Base-by-base conservation (phyloP, 2,113 vertebrate genomes). In the Crotophaga sulcirostris region DNA sequence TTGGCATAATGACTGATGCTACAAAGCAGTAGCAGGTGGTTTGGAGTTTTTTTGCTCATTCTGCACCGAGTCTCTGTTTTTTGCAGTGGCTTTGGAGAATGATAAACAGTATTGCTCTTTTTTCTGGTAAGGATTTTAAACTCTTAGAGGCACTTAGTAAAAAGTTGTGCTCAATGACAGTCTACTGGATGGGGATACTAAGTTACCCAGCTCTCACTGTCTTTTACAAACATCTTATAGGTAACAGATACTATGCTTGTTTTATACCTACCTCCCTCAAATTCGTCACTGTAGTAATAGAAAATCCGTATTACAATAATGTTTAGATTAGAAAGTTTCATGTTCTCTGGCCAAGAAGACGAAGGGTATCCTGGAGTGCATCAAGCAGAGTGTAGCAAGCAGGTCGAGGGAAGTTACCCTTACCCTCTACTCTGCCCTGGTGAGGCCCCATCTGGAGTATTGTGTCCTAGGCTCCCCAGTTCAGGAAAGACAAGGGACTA, bases 21-120 rank as follows among this genome's bases (percentile, higher is more conserved):
- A 77, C 88, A 86, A 28, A 94, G 40, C 90, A 93, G 86, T 77
- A 97, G 90, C 95, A 95, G 92, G 92, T 94, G 95, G 36, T 51
- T 51, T 36, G 90, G 63, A 89, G 66, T 85, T 91, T 8, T 77
- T 10, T 36, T 95, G 70, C 82, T 85, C 45, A 3, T 93, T 13
- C 72, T 96, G 67, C 92, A 92, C 63, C 67, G 49, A 13, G 42
- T 63, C 28, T 45, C 34, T 64, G 18, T 49, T 68, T 60, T 72
- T 40, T 85, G 19, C 54, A 63, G 24, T 40, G 67, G 9, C 10
- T 73, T 29, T 67, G 84, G 76, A 74, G 84, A 42, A n/a, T 3
- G 0, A 38, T 44, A 54, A 93, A 73, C 67, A 88, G 15, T 19
- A 10, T 6, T 86, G 68, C 11, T 45, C 33, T 34, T 52, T n/a